Percentiles rank a stretch among this genome's conserved stretches.
phyloP scores from a whole-genome alignment of 2,113 vertebrate genomes.

The Scopus umbretta region DNA sequence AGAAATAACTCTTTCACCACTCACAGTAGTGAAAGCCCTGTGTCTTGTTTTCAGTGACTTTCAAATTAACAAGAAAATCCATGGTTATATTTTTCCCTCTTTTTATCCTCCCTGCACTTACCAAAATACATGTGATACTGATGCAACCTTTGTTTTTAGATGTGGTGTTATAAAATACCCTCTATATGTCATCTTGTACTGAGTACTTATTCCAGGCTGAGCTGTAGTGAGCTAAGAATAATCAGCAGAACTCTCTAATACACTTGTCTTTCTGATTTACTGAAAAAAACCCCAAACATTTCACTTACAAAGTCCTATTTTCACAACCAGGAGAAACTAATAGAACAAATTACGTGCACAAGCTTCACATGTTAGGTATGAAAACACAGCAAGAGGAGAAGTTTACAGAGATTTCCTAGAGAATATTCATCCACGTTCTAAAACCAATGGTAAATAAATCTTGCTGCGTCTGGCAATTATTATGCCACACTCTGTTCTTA shows the following conservation, averaged over 20 bases:
- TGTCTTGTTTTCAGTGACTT: not conserved
- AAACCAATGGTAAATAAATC: not conserved
- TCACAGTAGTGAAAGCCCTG: not conserved
- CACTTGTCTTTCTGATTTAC: not conserved
- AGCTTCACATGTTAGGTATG: not conserved
- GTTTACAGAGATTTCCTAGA: not conserved
- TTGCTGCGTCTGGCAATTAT: not conserved
- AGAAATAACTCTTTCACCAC: not conserved
- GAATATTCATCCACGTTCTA: not conserved
- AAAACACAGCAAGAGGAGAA: not conserved
- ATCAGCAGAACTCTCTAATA: not conserved
- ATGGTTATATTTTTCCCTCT: not conserved
- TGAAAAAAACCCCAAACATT: not conserved
- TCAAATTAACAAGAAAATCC: not conserved
- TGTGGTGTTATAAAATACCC: not conserved
- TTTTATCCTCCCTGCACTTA: not conserved
- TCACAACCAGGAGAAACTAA: not conserved
- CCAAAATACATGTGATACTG: not conserved
- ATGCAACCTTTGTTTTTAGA: not conserved
- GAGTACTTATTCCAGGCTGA: not conserved
- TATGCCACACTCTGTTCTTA: not conserved
- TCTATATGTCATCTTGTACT: rapidly evolving
- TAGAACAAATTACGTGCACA: not conserved
- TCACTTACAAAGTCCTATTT: not conserved
- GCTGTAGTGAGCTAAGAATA: not conserved